These are phyloP conservation scores for Myotis pilosus DNA, from an alignment of 2,797 vertebrate species.

Conservation along the genomic window DNA sequence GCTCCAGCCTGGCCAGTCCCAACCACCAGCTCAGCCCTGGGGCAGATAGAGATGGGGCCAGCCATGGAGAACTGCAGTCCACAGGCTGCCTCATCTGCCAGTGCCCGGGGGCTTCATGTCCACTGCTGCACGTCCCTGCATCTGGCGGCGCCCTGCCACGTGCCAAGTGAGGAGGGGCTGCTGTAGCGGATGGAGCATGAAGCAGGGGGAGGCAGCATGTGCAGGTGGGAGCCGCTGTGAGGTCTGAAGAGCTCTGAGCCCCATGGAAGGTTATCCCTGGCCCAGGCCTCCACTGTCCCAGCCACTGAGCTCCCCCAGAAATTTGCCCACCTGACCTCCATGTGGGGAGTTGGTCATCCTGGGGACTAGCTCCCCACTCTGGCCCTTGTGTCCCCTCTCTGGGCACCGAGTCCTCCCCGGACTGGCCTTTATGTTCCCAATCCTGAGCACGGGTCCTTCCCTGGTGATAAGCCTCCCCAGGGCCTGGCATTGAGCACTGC, in stretches of 20 bases:
- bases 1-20: not conserved
- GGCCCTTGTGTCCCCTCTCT: not conserved
- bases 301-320: not conserved
- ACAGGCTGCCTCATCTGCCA: fast-evolving
- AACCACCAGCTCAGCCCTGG: not conserved
- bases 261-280: fast-evolving
- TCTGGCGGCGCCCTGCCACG: not conserved
- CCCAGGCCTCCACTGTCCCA: not conserved
- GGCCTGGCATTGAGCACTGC: not conserved
- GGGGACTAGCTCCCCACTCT: not conserved
- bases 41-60: no score
- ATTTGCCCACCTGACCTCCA: not conserved
- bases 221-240: no score
- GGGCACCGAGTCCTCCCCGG: fast-evolving
- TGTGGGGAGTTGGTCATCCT: no score
- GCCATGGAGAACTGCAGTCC: not conserved
- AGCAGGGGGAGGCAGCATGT: no score
- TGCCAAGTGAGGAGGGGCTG: not conserved
- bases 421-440: not conserved
- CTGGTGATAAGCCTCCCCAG: no score
- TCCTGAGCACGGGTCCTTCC: not conserved
- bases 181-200: fast-evolving
- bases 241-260: not conserved
- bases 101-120: not conserved
- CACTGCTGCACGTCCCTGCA: fast-evolving